Evolutionary conservation across 1,140 invertebrate species (phyloP).

Genomic region (Nephila pilipes): DNA sequence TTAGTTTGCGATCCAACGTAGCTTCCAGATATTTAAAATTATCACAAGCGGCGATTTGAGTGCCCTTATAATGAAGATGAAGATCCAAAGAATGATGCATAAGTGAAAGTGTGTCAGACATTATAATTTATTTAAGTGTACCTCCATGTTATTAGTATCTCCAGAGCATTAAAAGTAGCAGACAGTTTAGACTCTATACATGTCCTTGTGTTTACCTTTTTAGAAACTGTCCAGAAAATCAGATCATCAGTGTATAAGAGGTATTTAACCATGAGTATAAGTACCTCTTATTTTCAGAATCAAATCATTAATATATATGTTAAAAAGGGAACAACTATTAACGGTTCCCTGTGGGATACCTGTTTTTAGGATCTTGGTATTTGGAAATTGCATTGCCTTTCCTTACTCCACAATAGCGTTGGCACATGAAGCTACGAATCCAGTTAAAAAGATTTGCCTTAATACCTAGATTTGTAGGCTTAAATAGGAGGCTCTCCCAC

Average conservation of each 20-base stretch:
- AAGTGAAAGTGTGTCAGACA: conserved; percentile 30
- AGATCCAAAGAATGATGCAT: conserved; percentile 34
- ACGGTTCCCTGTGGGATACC: too few species aligned
- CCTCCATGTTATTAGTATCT: conserved; percentile 14
- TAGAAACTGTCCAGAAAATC: too few species aligned
- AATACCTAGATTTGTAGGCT: conserved; percentile 4
- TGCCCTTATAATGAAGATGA: conserved; percentile 16
- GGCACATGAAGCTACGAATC: conserved; percentile 23
- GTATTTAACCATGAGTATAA: too few species aligned
- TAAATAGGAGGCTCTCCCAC: conserved; percentile 18
- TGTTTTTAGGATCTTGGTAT: too few species aligned
- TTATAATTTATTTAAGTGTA: conserved; percentile 38
- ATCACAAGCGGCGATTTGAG: background rate
- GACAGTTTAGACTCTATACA: too few species aligned
- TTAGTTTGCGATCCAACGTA: conserved; percentile 51
- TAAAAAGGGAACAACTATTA: too few species aligned
- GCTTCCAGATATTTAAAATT: conserved; percentile 57
- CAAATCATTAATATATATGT: too few species aligned
- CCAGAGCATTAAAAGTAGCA: too few species aligned
- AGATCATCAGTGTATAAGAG: too few species aligned
- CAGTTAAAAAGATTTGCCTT: too few species aligned
- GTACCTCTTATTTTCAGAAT: conserved; percentile 5
- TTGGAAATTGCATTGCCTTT: background rate
- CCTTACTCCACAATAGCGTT: conserved; percentile 1
- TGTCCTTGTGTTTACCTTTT: too few species aligned